Percentiles rank a stretch among this genome's conserved stretches.
phyloP scores from a whole-genome alignment of 2,888 invertebrate genomes.

The Ceratothoa steindachneri region DNA sequence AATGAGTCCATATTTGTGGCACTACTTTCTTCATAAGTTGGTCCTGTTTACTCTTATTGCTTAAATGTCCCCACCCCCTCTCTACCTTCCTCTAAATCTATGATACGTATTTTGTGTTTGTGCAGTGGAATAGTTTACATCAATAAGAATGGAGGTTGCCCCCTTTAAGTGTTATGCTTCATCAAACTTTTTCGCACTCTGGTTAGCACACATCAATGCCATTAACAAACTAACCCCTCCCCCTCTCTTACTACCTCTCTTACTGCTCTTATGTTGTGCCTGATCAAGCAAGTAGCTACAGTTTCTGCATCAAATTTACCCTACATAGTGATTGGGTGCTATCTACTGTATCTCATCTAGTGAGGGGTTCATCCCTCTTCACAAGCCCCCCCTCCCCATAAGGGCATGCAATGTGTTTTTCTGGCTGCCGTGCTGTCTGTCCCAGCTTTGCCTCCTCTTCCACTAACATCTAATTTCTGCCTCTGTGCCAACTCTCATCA shows the following conservation, averaged over 20 bases:
- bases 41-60: neutral
- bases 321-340: too few species aligned
- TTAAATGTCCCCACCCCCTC: neutral
- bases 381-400: neutral
- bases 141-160: too few species aligned
- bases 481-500: neutral
- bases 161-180: too few species aligned
- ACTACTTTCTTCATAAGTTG: too few species aligned
- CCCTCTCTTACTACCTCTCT: neutral
- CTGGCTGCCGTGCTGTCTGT: too few species aligned
- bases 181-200: neutral
- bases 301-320: too few species aligned
- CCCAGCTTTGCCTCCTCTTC: neutral
- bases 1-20: too few species aligned
- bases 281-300: too few species aligned
- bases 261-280: neutral
- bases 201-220: neutral
- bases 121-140: too few species aligned
- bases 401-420: too few species aligned
- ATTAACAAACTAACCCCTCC: neutral
- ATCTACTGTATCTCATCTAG: too few species aligned
- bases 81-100: neutral
- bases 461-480: neutral
- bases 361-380: neutral
- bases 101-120: too few species aligned